A percentile compares a stretch with the other conserved stretches of the same genome.
These are phyloP conservation scores for Laterallus jamaicensis DNA, from an alignment of 2,113 vertebrate species.

Conservation along the genomic window DNA sequence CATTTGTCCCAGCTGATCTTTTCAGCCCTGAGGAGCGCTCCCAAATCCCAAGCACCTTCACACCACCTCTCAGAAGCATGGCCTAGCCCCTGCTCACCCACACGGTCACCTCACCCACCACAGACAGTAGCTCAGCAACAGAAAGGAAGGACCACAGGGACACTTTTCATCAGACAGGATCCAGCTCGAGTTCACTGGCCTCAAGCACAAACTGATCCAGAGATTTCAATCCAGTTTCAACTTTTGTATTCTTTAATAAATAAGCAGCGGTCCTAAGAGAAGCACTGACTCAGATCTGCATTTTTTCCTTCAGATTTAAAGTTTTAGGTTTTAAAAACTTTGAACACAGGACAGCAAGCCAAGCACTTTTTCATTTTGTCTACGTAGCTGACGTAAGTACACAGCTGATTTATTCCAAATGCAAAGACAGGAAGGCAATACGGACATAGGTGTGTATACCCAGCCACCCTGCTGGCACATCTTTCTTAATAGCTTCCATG, in stretches of 20 bases:
- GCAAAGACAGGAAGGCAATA: neutral
- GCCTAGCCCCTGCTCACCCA: neutral
- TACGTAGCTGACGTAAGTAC: neutral
- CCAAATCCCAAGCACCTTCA: neutral
- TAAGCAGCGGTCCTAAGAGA: neutral
- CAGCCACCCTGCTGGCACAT: neutral
- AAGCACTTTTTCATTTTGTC: neutral
- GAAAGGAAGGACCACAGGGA: neutral
- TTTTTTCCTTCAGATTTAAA: neutral
- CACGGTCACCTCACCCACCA: neutral
- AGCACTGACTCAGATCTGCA: neutral
- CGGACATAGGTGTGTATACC: neutral
- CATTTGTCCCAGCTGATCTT: neutral
- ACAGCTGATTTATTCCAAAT: neutral
- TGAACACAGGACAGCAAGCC: neutral
- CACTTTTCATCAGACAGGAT: neutral
- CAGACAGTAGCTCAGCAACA: neutral
- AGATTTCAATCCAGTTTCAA: neutral
- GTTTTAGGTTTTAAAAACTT: neutral
- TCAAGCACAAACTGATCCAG: neutral
- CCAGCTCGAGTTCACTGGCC: neutral
- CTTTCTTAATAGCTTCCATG: neutral
- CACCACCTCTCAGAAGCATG: neutral
- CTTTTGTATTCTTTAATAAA: neutral
- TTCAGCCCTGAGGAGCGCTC: neutral